Base-by-base conservation (phyloP, 37 sponge, comb jelly and placozoan genomes). In the Beroe forskalii region DNA sequence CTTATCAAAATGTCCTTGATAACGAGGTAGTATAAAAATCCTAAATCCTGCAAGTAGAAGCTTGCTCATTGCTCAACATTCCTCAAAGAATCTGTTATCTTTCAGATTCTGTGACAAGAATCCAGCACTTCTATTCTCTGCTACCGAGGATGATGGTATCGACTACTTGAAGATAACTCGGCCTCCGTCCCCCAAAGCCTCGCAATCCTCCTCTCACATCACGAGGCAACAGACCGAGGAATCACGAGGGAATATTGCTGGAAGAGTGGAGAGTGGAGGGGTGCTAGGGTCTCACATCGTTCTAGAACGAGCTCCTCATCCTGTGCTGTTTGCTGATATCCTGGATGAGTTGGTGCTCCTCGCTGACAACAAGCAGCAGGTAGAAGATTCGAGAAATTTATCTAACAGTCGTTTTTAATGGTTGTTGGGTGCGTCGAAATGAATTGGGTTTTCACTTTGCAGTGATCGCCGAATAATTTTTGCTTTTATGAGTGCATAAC, bases 41-140 rank as follows among this genome's bases (percentile, higher is more conserved):
- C n/a, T n/a, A n/a, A n/a, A n/a, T n/a, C n/a, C n/a, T n/a, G n/a
- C n/a, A n/a, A n/a, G n/a, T n/a, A n/a, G n/a, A n/a, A n/a, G n/a
- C n/a, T n/a, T n/a, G n/a, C n/a, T n/a, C n/a, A n/a, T n/a, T n/a
- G n/a, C n/a, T n/a, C n/a, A n/a, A n/a, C n/a, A n/a, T n/a, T n/a
- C n/a, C n/a, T n/a, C n/a, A n/a, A n/a, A 48, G 55, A 48, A 48
- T 6, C 55, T 48, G 4, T 23, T n/a, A n/a, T 30, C 17, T 69
- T 28, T 36, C 86, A 80, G 86, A 37, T 80, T 80, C 22, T 80
- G 86, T 38, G 86, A 80, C 31, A 80, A 80, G 28, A 80, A 80
- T 37, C 86, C 86, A 6, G 86, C 86, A 4, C 55, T 80, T 1
- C 55, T 80, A 1, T 80, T 33, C 86, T 33, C 86, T 38, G 40